Conservation (phyloP, 2,797 vertebrate genomes). For the Rhabdophis nuchalis region DNA sequence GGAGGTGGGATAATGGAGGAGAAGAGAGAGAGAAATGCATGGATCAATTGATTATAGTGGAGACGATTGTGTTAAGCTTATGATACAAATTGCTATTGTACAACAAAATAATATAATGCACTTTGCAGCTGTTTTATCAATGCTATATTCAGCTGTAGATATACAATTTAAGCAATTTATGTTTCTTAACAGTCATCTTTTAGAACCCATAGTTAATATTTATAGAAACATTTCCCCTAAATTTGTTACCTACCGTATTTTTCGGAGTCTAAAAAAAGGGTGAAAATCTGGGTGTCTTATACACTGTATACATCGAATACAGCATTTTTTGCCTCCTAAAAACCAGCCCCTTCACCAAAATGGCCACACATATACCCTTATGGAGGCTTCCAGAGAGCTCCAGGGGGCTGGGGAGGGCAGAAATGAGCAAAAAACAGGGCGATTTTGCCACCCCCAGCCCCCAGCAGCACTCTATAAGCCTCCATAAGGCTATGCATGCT, state of each 20-base stretch:
- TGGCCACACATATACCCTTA: no score
- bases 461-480: no score
- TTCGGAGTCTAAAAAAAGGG: no score
- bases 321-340: no score
- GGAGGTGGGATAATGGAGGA: rapidly evolving
- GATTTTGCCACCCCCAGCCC: no score
- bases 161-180: not conserved
- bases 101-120: not conserved
- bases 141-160: not conserved
- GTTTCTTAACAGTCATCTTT: not conserved
- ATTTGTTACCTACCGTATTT: not conserved
- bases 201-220: not conserved
- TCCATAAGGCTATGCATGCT: no score
- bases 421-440: no score
- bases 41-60: not conserved
- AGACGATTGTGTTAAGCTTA: not conserved
- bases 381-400: no score
- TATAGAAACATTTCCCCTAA: not conserved
- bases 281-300: no score
- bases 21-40: slow-evolving; percentile 12
- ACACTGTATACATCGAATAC: no score
- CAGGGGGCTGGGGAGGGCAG: no score
- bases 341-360: no score
- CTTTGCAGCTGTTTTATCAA: not conserved
- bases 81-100: not conserved